Conservation (phyloP, 2,797 vertebrate species). For the Gymnothorax reevesii region DNA sequence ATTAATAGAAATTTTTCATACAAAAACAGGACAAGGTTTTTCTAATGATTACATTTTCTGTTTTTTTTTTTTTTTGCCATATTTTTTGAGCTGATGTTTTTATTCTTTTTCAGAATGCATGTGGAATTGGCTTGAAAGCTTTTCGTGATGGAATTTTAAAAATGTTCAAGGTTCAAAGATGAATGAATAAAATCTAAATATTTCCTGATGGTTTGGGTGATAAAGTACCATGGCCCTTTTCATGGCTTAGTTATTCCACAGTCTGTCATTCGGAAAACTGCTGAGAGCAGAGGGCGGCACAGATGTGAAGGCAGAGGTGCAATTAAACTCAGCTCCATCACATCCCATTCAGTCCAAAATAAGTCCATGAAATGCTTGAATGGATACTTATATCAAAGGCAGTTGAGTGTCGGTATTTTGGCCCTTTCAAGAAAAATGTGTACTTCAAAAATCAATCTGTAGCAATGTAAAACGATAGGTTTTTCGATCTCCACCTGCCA, state of each 20-base stretch:
- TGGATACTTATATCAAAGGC: not conserved
- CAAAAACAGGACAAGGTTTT: constrained; percentile 1
- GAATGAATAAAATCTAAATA: constrained; percentile 36
- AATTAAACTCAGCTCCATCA: constrained; percentile 38
- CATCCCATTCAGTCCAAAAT: constrained; percentile 40
- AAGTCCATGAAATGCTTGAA: not conserved
- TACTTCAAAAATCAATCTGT: not conserved
- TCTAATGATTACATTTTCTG: not conserved
- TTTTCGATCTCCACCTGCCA: too few relatives aligned
- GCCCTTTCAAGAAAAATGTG: not conserved
- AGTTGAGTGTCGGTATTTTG: not conserved
- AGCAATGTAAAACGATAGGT: not conserved
- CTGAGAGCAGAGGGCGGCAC: constrained; percentile 45
- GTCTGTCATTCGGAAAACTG: not conserved
- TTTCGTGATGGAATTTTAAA: constrained; percentile 42
- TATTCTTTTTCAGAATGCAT: constrained; percentile 21
- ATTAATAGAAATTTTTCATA: not conserved
- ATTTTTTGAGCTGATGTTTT: not conserved
- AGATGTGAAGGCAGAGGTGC: constrained; percentile 48
- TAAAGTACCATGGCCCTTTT: not conserved
- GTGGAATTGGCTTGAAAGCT: not conserved
- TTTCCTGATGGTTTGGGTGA: constrained; percentile 32
- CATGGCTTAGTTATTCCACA: not conserved
- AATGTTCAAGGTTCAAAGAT: constrained; percentile 35
- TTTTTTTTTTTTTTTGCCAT: not conserved